Percentiles rank a stretch among this genome's conserved stretches.
phyloP scores from a whole-genome alignment of 2,113 vertebrate species.

The Myrmophylax atrothorax region DNA sequence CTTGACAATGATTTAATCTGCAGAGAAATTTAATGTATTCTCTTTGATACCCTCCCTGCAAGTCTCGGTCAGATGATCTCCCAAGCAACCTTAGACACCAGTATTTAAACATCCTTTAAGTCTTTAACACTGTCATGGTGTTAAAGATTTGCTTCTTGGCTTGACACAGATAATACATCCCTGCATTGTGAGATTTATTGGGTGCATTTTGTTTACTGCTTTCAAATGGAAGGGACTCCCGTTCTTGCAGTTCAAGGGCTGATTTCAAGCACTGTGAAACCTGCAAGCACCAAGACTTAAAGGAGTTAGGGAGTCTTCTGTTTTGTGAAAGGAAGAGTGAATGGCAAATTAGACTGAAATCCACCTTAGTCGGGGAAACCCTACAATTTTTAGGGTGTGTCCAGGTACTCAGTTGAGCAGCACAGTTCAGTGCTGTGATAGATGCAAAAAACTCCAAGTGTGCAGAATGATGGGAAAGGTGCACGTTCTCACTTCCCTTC shows the following conservation, averaged over 20 bases:
- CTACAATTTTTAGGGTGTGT: background rate
- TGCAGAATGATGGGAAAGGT: background rate
- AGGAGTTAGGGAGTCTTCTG: background rate
- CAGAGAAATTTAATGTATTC: constrained; percentile 37
- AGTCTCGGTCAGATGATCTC: background rate
- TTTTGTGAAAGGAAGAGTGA: background rate
- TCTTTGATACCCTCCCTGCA: constrained; percentile 29
- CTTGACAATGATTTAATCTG: constrained; percentile 42
- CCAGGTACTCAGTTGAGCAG: background rate
- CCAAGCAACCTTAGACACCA: background rate
- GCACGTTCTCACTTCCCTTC: background rate
- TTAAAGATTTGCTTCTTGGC: background rate
- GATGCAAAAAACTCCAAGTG: background rate
- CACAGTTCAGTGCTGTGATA: background rate
- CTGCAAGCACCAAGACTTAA: background rate
- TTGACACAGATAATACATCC: background rate
- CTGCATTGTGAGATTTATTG: background rate
- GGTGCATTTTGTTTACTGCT: background rate
- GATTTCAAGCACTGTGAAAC: background rate
- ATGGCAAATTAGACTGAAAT: background rate
- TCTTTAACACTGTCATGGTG: background rate
- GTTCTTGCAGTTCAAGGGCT: background rate
- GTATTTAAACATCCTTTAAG: constrained; percentile 8
- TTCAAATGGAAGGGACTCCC: background rate
- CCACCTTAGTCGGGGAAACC: background rate